Conservation (phyloP, 2,888 invertebrate species). For the Portevinia maculata region DNA sequence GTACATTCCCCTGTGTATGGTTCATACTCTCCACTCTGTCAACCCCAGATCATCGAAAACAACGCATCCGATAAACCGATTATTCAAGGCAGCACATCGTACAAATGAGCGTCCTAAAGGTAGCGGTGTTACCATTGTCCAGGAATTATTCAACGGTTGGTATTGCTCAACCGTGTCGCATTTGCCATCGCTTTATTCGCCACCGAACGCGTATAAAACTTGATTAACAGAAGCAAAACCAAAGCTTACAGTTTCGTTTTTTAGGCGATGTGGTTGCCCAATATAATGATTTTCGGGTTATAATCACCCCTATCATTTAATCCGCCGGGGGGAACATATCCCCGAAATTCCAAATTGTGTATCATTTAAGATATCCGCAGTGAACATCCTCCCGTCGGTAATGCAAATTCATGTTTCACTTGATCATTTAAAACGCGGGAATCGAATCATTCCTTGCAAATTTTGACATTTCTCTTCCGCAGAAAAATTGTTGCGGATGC, state of each 20-base stretch:
- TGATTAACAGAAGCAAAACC: conserved; percentile 27
- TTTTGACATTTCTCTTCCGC: too few relatives aligned
- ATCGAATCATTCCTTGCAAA: too few relatives aligned
- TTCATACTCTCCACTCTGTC: conserved; percentile 33
- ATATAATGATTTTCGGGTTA: background rate
- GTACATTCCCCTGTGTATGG: conserved; percentile 25
- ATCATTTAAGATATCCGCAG: too few relatives aligned
- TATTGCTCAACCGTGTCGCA: conserved; percentile 23
- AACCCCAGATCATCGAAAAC: conserved; percentile 8
- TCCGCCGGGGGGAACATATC: too few relatives aligned
- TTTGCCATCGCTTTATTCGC: conserved; percentile 11
- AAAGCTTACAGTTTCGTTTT: conserved; percentile 1
- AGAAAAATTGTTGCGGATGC: too few relatives aligned
- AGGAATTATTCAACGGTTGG: conserved; percentile 22
- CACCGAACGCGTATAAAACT: conserved; percentile 21
- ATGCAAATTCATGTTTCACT: too few relatives aligned
- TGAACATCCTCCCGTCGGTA: too few relatives aligned
- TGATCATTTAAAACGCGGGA: too few relatives aligned
- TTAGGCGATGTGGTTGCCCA: conserved; percentile 3
- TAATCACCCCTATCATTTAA: too few relatives aligned
- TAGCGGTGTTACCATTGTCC: conserved; percentile 23
- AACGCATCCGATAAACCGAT: conserved; percentile 27
- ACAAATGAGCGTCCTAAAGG: conserved; percentile 13
- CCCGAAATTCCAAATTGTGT: too few relatives aligned
- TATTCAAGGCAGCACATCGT: conserved; percentile 23